A percentile compares a stretch with the other conserved stretches of the same genome.
Evolutionary conservation across 2,888 invertebrate species (phyloP).

Genomic region (Antheraea assamensis): DNA sequence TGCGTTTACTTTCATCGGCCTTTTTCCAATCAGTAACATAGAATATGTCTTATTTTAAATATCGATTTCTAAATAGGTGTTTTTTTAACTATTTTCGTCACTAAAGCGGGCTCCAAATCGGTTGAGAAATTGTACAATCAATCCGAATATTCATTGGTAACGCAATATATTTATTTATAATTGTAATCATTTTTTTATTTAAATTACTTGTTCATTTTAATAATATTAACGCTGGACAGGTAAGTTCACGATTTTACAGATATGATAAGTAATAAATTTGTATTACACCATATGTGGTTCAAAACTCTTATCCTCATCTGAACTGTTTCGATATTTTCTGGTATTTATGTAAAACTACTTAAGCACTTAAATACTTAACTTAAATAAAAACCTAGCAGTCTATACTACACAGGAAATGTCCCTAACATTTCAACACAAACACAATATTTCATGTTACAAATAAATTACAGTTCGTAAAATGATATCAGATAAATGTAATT

Average conservation of each 20-base stretch:
- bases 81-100: neutral
- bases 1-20: no score
- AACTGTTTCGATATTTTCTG: neutral
- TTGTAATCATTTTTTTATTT: no score
- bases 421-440: conserved; percentile 45
- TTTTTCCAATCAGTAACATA: no score
- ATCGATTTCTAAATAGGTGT: no score
- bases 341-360: neutral
- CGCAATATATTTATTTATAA: neutral
- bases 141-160: neutral
- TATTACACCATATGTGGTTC: neutral
- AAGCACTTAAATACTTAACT: neutral
- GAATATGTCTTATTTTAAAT: no score
- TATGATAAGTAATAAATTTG: neutral
- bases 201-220: neutral
- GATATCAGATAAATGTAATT: conserved; percentile 72
- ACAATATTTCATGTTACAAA: conserved; percentile 62
- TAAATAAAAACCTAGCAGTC: conserved; percentile 9
- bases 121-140: neutral
- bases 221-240: neutral
- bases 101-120: neutral
- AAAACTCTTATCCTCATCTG: neutral
- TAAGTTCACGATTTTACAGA: neutral
- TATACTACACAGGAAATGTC: conserved; percentile 29
- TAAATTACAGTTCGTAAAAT: conserved; percentile 69